Evolutionary conservation across 2,797 vertebrate genomes (phyloP).

Genomic region (Enteromius afrohamiltoni): DNA sequence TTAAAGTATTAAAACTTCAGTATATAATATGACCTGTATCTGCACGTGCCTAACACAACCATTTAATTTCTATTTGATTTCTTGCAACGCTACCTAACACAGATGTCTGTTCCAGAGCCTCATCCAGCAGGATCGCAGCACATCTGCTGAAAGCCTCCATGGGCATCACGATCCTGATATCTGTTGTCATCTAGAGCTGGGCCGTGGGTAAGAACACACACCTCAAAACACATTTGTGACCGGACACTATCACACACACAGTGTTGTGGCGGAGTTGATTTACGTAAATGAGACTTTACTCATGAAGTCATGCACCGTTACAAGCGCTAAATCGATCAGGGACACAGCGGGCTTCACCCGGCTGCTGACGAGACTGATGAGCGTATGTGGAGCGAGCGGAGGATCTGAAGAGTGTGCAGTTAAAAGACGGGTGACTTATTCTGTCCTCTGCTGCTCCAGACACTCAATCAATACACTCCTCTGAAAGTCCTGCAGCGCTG

Average conservation of each 20-base stretch:
- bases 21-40: not conserved
- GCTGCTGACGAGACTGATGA: constrained; percentile 51
- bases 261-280: constrained; percentile 24
- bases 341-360: constrained; percentile 51
- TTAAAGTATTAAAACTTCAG: too few relatives aligned
- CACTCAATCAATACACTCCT: constrained; percentile 55
- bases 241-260: constrained; percentile 17
- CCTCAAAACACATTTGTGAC: not conserved
- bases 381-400: constrained; percentile 39
- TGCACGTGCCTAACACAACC: not conserved
- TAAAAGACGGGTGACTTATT: constrained; percentile 63
- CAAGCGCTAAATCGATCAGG: constrained; percentile 61
- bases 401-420: constrained; percentile 63
- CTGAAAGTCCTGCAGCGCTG: constrained; percentile 38
- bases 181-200: constrained; percentile 5
- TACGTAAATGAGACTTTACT: constrained; percentile 49
- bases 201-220: not conserved
- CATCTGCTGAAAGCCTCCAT: constrained; percentile 17
- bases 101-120: not conserved
- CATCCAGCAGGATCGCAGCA: constrained; percentile 6
- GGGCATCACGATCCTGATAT: constrained; percentile 22
- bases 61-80: not conserved
- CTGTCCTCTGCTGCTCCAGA: constrained; percentile 54
- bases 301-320: constrained; percentile 39
- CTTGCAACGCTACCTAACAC: not conserved